A percentile compares a stretch with the other conserved stretches of the same genome.
Conservation (phyloP, 2,888 invertebrate species). For the Ligdia adustata region DNA sequence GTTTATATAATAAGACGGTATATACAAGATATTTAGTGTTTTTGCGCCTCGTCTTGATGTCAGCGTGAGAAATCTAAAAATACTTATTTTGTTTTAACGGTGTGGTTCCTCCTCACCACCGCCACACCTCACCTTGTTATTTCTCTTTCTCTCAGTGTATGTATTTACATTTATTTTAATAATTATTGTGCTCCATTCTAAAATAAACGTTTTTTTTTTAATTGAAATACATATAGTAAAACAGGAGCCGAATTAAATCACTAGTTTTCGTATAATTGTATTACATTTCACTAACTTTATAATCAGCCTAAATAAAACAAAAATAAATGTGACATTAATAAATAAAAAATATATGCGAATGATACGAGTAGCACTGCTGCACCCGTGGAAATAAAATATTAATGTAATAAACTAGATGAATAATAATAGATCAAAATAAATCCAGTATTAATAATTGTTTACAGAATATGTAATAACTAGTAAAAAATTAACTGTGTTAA, state of each 20-base stretch:
- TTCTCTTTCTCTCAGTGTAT: no score
- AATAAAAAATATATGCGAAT: neutral
- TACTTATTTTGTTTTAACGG: no score
- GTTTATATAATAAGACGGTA: no score
- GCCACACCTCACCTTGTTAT: no score
- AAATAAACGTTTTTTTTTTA: neutral
- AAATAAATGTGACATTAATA: slow-evolving; percentile 4
- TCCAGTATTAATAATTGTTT: slow-evolving; percentile 29
- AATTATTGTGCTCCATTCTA: neutral
- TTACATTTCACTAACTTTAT: slow-evolving; percentile 41
- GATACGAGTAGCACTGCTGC: slow-evolving; percentile 18
- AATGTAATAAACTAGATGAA: slow-evolving; percentile 12
- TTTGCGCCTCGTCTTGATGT: no score
- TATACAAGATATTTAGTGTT: no score
- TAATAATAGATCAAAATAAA: slow-evolving; percentile 21
- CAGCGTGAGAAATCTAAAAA: no score
- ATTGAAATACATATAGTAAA: no score
- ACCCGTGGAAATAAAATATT: slow-evolving; percentile 13
- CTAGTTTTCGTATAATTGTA: no score
- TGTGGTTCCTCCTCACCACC: no score
- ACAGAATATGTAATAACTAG: slow-evolving; percentile 36
- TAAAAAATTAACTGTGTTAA: slow-evolving; percentile 39
- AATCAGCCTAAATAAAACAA: slow-evolving; percentile 14
- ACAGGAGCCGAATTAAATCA: no score
- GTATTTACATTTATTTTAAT: neutral